These are phyloP conservation scores for Drosophila tripunctata DNA, from an alignment of 2,888 invertebrate species.

Conservation along the genomic window DNA sequence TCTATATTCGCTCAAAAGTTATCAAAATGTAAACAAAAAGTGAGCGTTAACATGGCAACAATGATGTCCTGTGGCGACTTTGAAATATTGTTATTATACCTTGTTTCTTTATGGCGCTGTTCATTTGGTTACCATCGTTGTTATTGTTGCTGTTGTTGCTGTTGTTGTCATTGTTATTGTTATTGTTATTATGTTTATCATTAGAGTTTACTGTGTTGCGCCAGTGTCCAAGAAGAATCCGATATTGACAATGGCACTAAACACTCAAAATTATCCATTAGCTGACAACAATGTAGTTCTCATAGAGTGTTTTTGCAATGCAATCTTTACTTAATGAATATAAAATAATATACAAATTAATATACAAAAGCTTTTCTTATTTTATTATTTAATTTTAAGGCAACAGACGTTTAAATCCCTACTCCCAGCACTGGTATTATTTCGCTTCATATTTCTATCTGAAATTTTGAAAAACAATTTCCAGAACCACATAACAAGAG, in stretches of 20 bases:
- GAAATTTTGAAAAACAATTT: too few species aligned
- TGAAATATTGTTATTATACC: conserved; percentile 84
- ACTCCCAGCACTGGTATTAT: too few species aligned
- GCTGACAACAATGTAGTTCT: too few species aligned
- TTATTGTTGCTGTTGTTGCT: conserved; percentile 32
- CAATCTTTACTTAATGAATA: too few species aligned
- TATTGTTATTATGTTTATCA: conserved; percentile 14
- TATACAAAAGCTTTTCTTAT: too few species aligned
- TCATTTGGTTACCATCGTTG: conserved; percentile 39
- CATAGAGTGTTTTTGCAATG: too few species aligned
- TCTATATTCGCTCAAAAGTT: conserved; percentile 18
- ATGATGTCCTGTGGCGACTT: conserved; percentile 84
- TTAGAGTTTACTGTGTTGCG: not conserved
- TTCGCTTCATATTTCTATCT: too few species aligned
- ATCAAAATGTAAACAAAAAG: conserved; percentile 77
- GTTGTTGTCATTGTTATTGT: conserved; percentile 3
- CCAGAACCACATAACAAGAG: too few species aligned
- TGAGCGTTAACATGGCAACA: conserved; percentile 85
- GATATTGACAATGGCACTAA: conserved; percentile 11
- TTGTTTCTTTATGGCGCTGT: conserved; percentile 79
- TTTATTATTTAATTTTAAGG: too few species aligned
- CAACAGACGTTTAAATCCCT: too few species aligned
- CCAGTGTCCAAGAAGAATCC: conserved; percentile 5
- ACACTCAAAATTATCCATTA: not conserved
- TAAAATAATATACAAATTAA: too few species aligned